Conservation (phyloP, 2,113 vertebrate species). For the Nannobrachium achirus region DNA sequence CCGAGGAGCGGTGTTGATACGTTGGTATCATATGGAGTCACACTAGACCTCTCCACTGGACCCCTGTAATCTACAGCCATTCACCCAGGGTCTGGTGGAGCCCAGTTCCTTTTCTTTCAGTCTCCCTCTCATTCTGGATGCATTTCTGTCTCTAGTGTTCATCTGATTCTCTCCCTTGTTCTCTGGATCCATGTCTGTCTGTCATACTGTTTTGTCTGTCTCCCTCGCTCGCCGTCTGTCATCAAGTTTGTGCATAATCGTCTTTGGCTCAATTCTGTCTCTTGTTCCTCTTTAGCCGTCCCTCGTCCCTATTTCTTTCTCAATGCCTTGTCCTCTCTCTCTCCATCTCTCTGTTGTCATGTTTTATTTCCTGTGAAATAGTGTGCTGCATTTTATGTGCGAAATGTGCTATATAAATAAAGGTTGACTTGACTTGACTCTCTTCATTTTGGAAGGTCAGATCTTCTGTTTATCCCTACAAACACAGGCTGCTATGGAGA, state of each 20-base stretch:
- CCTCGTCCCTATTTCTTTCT: no score
- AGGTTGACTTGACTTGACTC: no score
- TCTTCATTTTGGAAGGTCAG: no score
- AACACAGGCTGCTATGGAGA: slow-evolving; percentile 51
- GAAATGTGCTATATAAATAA: no score
- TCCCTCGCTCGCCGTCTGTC: neutral
- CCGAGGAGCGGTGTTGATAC: slow-evolving; percentile 19
- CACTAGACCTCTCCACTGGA: slow-evolving; percentile 32
- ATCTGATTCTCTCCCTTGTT: slow-evolving; percentile 13
- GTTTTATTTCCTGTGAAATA: no score
- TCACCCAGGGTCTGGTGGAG: slow-evolving; percentile 45
- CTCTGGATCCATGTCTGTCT: slow-evolving; percentile 38
- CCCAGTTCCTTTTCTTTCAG: neutral
- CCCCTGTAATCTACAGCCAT: slow-evolving; percentile 43
- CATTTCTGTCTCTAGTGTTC: neutral
- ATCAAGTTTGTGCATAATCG: no score
- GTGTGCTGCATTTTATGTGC: no score
- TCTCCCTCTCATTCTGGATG: slow-evolving; percentile 12
- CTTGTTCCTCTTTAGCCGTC: no score
- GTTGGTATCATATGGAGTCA: slow-evolving; percentile 50
- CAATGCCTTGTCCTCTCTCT: no score
- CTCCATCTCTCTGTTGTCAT: no score
- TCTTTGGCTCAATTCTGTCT: no score
- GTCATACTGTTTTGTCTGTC: slow-evolving; percentile 26
- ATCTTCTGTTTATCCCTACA: slow-evolving; percentile 42